phyloP scores from a whole-genome alignment of 2,113 vertebrate genomes.

The Willisornis vidua region DNA sequence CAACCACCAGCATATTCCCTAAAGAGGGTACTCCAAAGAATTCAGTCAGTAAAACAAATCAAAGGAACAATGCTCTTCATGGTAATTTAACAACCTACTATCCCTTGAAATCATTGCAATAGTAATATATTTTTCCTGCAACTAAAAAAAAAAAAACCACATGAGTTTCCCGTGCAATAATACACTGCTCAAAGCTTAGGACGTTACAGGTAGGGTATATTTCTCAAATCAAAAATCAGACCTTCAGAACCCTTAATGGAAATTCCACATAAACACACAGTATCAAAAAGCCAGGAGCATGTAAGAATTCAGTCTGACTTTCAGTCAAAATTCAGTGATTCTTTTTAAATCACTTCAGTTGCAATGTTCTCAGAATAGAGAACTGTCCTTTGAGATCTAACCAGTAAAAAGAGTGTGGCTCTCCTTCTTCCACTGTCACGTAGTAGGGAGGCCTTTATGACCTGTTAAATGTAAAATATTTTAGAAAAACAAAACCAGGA shows the following conservation, averaged over 20 bases:
- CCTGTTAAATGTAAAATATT: constrained; percentile 10
- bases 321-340: background rate
- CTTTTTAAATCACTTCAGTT: background rate
- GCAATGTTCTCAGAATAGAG: background rate
- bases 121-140: background rate
- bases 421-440: background rate
- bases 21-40: background rate
- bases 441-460: background rate
- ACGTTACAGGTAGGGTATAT: background rate
- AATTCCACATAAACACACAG: background rate
- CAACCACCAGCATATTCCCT: background rate
- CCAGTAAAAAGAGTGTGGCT: background rate
- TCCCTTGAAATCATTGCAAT: background rate
- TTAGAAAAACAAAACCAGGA: constrained; percentile 55
- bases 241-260: background rate
- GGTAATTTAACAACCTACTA: background rate
- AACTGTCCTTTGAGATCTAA: background rate
- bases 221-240: constrained; percentile 16
- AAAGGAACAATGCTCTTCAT: background rate
- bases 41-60: background rate
- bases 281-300: background rate
- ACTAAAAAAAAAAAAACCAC: background rate
- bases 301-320: background rate
- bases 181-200: background rate
- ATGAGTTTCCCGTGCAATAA: background rate